Conservation (phyloP, 2,888 invertebrate species). For the Melieria omissa region DNA sequence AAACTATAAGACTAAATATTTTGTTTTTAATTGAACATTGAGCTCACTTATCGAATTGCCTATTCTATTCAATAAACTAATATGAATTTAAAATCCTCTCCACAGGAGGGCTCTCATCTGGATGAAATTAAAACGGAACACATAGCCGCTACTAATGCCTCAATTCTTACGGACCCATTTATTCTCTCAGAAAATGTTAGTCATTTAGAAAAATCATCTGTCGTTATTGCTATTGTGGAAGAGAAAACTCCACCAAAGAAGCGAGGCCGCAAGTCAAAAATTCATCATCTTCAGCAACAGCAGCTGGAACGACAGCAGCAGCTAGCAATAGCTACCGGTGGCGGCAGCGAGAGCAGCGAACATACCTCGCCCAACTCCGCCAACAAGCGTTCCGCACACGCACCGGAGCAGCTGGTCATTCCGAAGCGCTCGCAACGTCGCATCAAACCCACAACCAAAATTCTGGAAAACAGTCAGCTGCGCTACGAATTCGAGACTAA, state of each 20-base stretch:
- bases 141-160: too few relatives aligned
- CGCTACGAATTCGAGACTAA: conserved; percentile 71
- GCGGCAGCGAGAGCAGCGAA: conserved; percentile 23
- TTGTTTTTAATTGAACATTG: too few relatives aligned
- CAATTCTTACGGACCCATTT: conserved; percentile 17
- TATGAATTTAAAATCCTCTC: too few relatives aligned
- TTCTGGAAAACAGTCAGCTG: conserved; percentile 74
- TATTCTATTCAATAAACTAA: too few relatives aligned
- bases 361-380: conserved; percentile 39
- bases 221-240: conserved; percentile 38
- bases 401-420: conserved; percentile 51
- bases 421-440: conserved; percentile 70
- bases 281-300: conserved; percentile 35
- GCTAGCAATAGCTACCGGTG: conserved; percentile 21
- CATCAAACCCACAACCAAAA: conserved; percentile 76
- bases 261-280: conserved; percentile 64
- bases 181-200: conserved; percentile 2
- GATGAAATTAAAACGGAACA: conserved; percentile 53
- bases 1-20: too few relatives aligned
- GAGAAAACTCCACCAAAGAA: conserved; percentile 64
- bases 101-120: conserved; percentile 37
- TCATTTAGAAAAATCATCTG: conserved; percentile 25
- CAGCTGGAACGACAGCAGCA: conserved; percentile 22
- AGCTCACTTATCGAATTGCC: too few relatives aligned
- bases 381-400: conserved; percentile 68